These are phyloP conservation scores for Aythya baeri DNA, from an alignment of 2,113 vertebrate species.

Conservation along the genomic window DNA sequence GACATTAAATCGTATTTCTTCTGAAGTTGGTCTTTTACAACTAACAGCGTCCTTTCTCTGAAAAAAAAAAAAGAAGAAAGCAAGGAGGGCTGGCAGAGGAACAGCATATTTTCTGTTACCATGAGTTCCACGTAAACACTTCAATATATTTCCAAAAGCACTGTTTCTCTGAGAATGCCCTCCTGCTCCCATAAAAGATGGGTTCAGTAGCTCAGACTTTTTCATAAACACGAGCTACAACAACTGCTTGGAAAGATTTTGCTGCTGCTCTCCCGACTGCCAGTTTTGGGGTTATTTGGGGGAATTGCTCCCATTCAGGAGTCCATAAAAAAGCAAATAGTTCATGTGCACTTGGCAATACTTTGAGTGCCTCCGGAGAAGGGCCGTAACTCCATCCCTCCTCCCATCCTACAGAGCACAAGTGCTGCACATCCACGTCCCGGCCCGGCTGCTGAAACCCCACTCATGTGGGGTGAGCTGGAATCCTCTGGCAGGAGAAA, in stretches of 20 bases:
- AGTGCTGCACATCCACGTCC: not conserved
- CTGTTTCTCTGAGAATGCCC: not conserved
- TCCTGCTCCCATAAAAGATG: not conserved
- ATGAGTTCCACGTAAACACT: not conserved
- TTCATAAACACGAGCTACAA: not conserved
- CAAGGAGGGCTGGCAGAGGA: not conserved
- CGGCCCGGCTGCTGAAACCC: accelerated
- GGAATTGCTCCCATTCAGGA: not conserved
- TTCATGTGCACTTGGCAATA: accelerated
- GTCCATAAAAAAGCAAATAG: accelerated
- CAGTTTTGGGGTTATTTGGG: not conserved
- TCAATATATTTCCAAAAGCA: accelerated
- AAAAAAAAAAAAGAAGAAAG: not conserved
- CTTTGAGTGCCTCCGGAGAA: not conserved
- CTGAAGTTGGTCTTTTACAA: not conserved
- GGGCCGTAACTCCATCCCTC: accelerated
- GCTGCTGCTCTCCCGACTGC: not conserved
- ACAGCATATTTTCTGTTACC: not conserved
- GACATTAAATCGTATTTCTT: slow-evolving; percentile 47
- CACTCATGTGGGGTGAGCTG: accelerated
- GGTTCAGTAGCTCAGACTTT: not conserved
- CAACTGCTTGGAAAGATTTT: not conserved
- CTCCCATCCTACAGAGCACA: not conserved
- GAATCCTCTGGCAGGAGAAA: not conserved
- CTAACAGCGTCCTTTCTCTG: not conserved